These are phyloP conservation scores for Drosophila melanica DNA, from an alignment of 1,140 invertebrate genomes.

Conservation along the genomic window DNA sequence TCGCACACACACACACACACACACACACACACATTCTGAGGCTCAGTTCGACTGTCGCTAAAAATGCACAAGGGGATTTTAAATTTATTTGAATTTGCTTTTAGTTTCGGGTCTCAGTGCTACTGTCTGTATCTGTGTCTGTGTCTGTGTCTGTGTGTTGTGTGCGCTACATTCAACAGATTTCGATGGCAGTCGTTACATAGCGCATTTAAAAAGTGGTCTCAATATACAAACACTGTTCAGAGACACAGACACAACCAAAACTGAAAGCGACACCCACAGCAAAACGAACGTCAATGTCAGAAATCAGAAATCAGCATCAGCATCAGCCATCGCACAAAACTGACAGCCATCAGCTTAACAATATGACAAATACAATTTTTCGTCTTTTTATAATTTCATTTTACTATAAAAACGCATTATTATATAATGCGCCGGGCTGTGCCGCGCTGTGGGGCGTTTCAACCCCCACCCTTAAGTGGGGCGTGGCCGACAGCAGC, in stretches of 20 bases:
- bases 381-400: slow-evolving; percentile 73
- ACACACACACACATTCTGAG: slow-evolving; percentile 48
- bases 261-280: slow-evolving; percentile 39
- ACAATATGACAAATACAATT: slow-evolving; percentile 83
- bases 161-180: slow-evolving; percentile 73
- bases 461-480: neutral
- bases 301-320: slow-evolving; percentile 49
- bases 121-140: slow-evolving; percentile 3
- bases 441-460: slow-evolving; percentile 9
- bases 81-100: slow-evolving; percentile 83
- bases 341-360: slow-evolving; percentile 78
- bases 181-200: slow-evolving; percentile 79
- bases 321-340: slow-evolving; percentile 34
- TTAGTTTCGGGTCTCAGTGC: slow-evolving; percentile 65
- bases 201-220: slow-evolving; percentile 79
- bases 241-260: slow-evolving; percentile 16
- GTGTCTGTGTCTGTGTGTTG: slow-evolving; percentile 30
- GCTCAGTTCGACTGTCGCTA: slow-evolving; percentile 58
- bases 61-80: slow-evolving; percentile 83
- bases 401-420: slow-evolving; percentile 78
- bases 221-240: slow-evolving; percentile 59
- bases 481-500: slow-evolving; percentile 48
- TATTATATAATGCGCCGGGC: slow-evolving; percentile 74
- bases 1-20: slow-evolving; percentile 12
- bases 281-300: slow-evolving; percentile 35